Evolutionary conservation across 2,113 vertebrate genomes (phyloP).

Genomic region (Oreotrochilus melanogaster): DNA sequence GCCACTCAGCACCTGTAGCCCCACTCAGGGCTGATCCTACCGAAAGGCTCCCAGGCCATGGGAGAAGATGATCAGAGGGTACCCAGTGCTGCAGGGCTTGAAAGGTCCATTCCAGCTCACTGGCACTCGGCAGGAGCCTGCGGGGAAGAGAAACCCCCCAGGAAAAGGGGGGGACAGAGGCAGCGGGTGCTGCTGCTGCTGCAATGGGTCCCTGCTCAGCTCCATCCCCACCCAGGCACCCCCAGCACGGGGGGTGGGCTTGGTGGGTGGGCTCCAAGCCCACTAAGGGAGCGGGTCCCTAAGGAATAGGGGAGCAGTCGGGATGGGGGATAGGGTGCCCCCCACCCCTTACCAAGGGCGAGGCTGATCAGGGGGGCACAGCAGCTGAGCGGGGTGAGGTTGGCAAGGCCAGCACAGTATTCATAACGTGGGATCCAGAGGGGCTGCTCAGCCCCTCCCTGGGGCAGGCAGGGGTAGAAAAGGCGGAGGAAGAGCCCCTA

Average conservation of each 20-base stretch:
- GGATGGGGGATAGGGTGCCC: not conserved
- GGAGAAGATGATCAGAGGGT: slow-evolving; percentile 83
- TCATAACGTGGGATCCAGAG: slow-evolving; percentile 78
- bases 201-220: not conserved
- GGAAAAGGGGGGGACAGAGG: accelerated
- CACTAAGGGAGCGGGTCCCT: accelerated
- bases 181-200: not conserved
- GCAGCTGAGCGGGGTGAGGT: slow-evolving; percentile 58
- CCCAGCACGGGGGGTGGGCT: not conserved
- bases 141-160: not conserved
- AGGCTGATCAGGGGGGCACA: slow-evolving; percentile 46
- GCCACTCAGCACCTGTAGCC: not conserved
- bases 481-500: slow-evolving; percentile 83
- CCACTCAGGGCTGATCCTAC: not conserved
- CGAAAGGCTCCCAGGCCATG: slow-evolving; percentile 81
- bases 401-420: slow-evolving; percentile 64
- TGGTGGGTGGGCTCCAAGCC: not conserved
- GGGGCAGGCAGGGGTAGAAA: slow-evolving; percentile 77
- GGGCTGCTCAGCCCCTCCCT: not conserved
- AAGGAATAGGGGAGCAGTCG: accelerated
- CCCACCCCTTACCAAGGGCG: slow-evolving; percentile 67
- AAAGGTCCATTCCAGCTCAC: slow-evolving; percentile 78
- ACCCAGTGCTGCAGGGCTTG: slow-evolving; percentile 51
- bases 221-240: not conserved
- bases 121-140: slow-evolving; percentile 75